Base-by-base conservation (phyloP, 2,797 vertebrate species). In the Sebastes umbrosus region DNA sequence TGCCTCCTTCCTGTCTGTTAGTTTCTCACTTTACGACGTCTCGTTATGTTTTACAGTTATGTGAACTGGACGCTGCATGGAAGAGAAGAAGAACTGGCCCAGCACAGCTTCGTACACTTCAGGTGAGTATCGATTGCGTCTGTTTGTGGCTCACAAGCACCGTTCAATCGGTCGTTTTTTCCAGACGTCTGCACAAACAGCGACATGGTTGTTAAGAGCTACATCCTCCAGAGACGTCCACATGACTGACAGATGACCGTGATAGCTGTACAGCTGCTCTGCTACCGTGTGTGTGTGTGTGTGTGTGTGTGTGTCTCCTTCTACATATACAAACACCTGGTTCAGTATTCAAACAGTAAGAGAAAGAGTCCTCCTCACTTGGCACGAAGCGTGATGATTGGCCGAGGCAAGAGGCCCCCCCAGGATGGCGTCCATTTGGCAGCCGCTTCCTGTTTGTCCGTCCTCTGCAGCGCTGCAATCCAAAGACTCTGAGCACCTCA, bases 261-360 rank as follows among this genome's bases (percentile, higher is more conserved):
- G 27, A 68, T 12, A 64, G 82, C 79, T 87, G 81, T 87, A 86
- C 87, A 89, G 85, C 87, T 84, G 73, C 79, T 87, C 83, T 78
- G 80, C 77, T 81, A 85, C 83, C 31, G 36, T 54, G 81, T 79
- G 39, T 65, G 69, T 70, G 70, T 70, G 69, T 73, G 54, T 74
- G 63, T 73, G 79, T 64, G 79, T 64, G 71, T 77, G 70, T 69
- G 20, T 54, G 64, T 83, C 36, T 79, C 39, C 29, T 32, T 31
- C 69, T 69, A 52, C 50, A 52, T 52, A 31, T 77, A 70, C 82
- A 85, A 88, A 87, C 79, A 66, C 46, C 87, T 73, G 81, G 24
- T 62, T 83, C 77, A 67, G 67, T 71, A 80, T 73, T 81, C 69
- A 79, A 82, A 82, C 82, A 67, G 57, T 71, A 66, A 46, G 11